Conservation (phyloP, 1,140 invertebrate genomes). For the Drosophila ambigua region DNA sequence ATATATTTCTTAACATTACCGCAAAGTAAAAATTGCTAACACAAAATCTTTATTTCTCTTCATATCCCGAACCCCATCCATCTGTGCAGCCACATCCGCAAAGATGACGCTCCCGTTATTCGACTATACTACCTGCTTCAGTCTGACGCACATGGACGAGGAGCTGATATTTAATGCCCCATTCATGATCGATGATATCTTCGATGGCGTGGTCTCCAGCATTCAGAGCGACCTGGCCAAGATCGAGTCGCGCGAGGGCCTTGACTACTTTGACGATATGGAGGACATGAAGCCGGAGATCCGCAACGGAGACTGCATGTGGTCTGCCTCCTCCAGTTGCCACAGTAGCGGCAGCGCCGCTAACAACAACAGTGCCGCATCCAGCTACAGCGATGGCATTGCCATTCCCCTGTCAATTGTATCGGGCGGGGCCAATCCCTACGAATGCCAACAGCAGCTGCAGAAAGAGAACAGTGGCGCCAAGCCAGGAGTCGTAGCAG, state of each 20-base stretch:
- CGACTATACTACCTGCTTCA: background rate
- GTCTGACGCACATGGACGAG: too few species aligned
- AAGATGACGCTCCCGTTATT: background rate
- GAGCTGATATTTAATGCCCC: too few species aligned
- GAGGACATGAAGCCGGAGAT: conserved; percentile 53
- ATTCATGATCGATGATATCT: too few species aligned
- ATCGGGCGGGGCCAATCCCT: conserved; percentile 29
- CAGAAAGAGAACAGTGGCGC: background rate
- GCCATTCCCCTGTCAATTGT: conserved; percentile 54
- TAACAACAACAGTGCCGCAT: conserved; percentile 47
- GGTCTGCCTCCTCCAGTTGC: conserved; percentile 34
- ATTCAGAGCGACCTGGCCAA: conserved; percentile 46
- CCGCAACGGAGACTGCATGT: conserved; percentile 67
- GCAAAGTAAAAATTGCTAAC: background rate
- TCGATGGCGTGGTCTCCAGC: background rate
- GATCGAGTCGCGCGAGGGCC: background rate
- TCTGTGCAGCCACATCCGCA: background rate
- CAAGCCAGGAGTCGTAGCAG: background rate
- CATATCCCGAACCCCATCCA: too few species aligned
- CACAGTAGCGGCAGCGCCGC: background rate
- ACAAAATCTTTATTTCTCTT: too few species aligned
- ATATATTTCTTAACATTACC: too few species aligned
- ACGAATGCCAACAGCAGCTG: conserved; percentile 4
- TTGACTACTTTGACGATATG: background rate
- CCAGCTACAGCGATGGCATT: conserved; percentile 61